These are phyloP conservation scores for Drosophila lowei DNA, from an alignment of 1,140 invertebrate genomes.

Conservation along the genomic window DNA sequence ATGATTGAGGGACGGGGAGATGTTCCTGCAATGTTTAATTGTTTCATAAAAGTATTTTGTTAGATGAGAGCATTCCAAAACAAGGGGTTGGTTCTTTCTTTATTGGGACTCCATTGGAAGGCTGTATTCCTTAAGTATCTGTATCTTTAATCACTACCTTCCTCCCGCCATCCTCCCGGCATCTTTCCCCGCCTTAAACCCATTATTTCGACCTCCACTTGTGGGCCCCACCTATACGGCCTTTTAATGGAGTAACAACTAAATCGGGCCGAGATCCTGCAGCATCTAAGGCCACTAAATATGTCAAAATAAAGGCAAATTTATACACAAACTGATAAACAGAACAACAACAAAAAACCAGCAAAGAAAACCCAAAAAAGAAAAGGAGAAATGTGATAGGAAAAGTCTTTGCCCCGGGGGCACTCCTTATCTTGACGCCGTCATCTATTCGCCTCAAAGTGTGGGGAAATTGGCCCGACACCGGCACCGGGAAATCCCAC, in stretches of 20 bases:
- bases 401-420: constrained; percentile 35
- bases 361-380: constrained; percentile 30
- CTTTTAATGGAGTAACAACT: constrained; percentile 65
- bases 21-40: not conserved
- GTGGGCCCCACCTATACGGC: constrained; percentile 41
- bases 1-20: too few species aligned
- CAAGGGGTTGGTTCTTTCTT: not conserved
- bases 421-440: constrained; percentile 74
- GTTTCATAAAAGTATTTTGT: constrained; percentile 16
- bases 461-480: constrained; percentile 68
- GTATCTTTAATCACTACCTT: not conserved
- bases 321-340: constrained; percentile 77
- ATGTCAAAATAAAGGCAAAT: constrained; percentile 79
- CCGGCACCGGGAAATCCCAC: constrained; percentile 6
- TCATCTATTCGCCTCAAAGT: constrained; percentile 63
- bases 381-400: constrained; percentile 17
- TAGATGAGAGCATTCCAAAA: constrained; percentile 39
- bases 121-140: not conserved
- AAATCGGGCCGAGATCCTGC: constrained; percentile 32
- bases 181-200: constrained; percentile 15
- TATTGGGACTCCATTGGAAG: not conserved
- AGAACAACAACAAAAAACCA: constrained; percentile 14
- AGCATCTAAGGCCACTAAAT: constrained; percentile 67
- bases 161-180: not conserved
- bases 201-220: constrained; percentile 17